These are phyloP conservation scores for Gambusia affinis DNA, from an alignment of 2,113 vertebrate genomes.

Conservation along the genomic window DNA sequence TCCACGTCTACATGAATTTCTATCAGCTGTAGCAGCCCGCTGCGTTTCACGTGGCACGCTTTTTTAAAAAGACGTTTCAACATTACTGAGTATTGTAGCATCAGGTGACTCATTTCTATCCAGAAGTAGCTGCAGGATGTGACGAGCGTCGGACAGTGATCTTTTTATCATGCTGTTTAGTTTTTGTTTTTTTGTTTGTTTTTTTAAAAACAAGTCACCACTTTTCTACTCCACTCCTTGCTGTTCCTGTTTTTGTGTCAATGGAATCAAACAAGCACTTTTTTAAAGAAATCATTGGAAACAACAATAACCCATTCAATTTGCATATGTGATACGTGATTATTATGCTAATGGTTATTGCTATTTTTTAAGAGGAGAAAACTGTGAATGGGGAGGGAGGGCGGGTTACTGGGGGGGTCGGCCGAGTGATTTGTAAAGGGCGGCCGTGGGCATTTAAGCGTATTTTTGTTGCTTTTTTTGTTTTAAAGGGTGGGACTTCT, in stretches of 20 bases:
- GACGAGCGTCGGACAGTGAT: conserved; percentile 11
- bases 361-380: conserved; percentile 77
- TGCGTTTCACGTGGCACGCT: conserved; percentile 4
- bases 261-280: conserved; percentile 84
- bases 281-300: conserved; percentile 73
- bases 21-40: conserved; percentile 33
- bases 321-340: conserved; percentile 63
- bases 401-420: conserved; percentile 13
- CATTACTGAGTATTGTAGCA: conserved; percentile 14
- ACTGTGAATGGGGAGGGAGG: conserved; percentile 74
- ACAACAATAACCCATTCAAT: conserved; percentile 70
- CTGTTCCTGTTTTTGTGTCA: conserved; percentile 67
- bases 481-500: conserved; percentile 35
- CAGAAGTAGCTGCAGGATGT: conserved; percentile 18
- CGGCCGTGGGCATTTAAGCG: conserved; percentile 70
- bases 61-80: conserved; percentile 7
- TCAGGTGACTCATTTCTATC: conserved; percentile 2
- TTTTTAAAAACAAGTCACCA: conserved; percentile 34
- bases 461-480: conserved; percentile 59
- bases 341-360: conserved; percentile 65
- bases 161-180: conserved; percentile 31
- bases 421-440: conserved; percentile 48
- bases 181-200: conserved; percentile 11
- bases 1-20: conserved; percentile 52
- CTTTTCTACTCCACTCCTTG: conserved; percentile 55